phyloP scores from a whole-genome alignment of 2,888 invertebrate species.

The Geotrupes spiniger region DNA sequence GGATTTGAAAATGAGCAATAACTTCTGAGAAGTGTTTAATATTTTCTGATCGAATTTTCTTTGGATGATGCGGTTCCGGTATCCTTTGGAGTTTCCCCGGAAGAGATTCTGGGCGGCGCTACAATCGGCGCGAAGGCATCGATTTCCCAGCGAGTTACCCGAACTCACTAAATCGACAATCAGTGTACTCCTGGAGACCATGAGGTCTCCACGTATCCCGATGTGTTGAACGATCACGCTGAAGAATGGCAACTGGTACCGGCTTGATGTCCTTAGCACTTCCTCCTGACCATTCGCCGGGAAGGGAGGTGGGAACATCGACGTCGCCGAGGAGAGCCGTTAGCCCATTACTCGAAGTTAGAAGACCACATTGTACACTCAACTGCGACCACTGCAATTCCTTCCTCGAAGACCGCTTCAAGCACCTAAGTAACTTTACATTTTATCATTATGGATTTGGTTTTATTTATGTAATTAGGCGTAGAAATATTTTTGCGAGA shows the following conservation, averaged over 20 bases:
- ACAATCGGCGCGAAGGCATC: conserved; percentile 43
- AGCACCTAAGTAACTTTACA: conserved; percentile 52
- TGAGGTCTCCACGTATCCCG: conserved; percentile 16
- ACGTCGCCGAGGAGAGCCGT: conserved; percentile 66
- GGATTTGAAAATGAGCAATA: no score
- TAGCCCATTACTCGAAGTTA: conserved; percentile 67
- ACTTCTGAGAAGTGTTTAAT: no score
- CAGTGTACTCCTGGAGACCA: conserved; percentile 28
- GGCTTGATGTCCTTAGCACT: conserved; percentile 57
- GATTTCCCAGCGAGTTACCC: conserved; percentile 35
- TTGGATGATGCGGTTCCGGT: neutral
- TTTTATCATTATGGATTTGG: no score
- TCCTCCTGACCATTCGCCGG: conserved; percentile 51
- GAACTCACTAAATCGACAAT: conserved; percentile 29
- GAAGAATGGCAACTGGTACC: conserved; percentile 31
- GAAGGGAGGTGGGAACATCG: conserved; percentile 50
- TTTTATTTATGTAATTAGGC: no score
- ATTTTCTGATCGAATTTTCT: neutral
- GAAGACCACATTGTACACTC: conserved; percentile 69
- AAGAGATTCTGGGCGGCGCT: conserved; percentile 28
- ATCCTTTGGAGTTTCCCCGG: conserved; percentile 10
- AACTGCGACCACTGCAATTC: conserved; percentile 71
- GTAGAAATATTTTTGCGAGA: no score
- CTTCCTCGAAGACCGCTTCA: conserved; percentile 67
- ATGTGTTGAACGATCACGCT: conserved; percentile 3